These are phyloP conservation scores for Tolypeutes matacus DNA, from an alignment of 2,797 vertebrate genomes.

Conservation along the genomic window DNA sequence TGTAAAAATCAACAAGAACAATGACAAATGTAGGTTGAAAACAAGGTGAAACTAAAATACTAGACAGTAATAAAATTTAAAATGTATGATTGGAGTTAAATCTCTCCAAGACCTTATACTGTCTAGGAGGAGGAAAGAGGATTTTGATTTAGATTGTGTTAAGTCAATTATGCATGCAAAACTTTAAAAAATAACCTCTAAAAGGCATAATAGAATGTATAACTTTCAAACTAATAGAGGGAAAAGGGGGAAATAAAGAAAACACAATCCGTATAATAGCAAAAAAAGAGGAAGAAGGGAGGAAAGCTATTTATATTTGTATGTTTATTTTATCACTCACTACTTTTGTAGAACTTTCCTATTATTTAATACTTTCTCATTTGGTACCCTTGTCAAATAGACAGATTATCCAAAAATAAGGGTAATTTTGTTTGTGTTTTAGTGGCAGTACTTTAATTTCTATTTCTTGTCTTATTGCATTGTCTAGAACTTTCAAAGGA, in stretches of 20 bases:
- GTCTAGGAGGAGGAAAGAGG: not conserved
- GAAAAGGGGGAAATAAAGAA: not conserved
- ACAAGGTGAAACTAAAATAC: not conserved
- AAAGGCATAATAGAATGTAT: not conserved
- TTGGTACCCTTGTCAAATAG: not conserved
- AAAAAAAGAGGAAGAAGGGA: not conserved
- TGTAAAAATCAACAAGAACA: not conserved
- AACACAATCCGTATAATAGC: not conserved
- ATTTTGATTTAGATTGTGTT: not conserved
- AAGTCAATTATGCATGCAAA: not conserved
- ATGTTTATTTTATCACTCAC: not conserved
- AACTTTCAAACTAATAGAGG: not conserved
- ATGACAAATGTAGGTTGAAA: not conserved
- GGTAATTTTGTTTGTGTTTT: not conserved
- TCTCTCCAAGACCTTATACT: not conserved
- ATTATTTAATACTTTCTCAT: not conserved
- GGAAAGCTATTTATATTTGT: not conserved
- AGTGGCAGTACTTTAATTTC: not conserved
- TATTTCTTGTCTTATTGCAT: conserved; percentile 51
- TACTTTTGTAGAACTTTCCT: not conserved
- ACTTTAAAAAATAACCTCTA: not conserved
- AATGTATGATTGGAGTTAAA: not conserved
- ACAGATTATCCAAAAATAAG: not conserved
- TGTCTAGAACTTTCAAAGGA: not conserved
- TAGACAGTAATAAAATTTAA: not conserved